A percentile compares a stretch with the other conserved stretches of the same genome.
These are phyloP conservation scores for Acanthosepion lycidas DNA, from an alignment of 2,888 invertebrate species.

Conservation along the genomic window DNA sequence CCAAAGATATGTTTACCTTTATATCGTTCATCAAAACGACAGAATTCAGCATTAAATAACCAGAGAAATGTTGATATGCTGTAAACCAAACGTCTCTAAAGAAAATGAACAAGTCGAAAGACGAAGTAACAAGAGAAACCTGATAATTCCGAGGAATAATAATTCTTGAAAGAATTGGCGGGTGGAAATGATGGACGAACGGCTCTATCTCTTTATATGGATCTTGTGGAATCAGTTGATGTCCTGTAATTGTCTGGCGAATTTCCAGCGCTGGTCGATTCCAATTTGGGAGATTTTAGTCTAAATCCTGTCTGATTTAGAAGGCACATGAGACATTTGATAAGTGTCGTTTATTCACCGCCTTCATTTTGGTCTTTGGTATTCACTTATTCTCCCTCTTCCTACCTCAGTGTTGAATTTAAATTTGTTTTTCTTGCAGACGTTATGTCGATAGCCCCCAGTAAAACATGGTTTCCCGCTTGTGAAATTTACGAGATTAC, in stretches of 20 bases:
- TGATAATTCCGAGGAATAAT: too few relatives aligned
- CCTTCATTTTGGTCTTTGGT: not conserved
- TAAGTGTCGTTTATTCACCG: not conserved
- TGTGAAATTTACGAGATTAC: conserved; percentile 1
- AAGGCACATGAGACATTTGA: not conserved
- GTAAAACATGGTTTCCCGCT: not conserved
- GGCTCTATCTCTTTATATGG: too few relatives aligned
- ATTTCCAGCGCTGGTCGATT: not conserved
- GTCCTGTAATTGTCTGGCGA: not conserved
- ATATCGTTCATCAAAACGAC: too few relatives aligned
- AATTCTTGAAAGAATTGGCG: too few relatives aligned
- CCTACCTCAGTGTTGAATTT: not conserved
- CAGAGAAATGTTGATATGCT: too few relatives aligned
- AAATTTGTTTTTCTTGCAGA: not conserved
- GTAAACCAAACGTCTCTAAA: too few relatives aligned
- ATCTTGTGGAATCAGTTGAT: too few relatives aligned
- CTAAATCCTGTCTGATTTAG: not conserved
- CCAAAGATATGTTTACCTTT: too few relatives aligned
- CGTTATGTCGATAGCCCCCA: not conserved
- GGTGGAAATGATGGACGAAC: too few relatives aligned
- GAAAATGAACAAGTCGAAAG: too few relatives aligned
- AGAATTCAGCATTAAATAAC: too few relatives aligned
- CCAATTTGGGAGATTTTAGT: not conserved
- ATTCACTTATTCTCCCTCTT: not conserved
- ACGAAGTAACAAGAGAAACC: too few relatives aligned